Conservation (phyloP, 2,113 vertebrate genomes). For the Ochotona curzoniae region DNA sequence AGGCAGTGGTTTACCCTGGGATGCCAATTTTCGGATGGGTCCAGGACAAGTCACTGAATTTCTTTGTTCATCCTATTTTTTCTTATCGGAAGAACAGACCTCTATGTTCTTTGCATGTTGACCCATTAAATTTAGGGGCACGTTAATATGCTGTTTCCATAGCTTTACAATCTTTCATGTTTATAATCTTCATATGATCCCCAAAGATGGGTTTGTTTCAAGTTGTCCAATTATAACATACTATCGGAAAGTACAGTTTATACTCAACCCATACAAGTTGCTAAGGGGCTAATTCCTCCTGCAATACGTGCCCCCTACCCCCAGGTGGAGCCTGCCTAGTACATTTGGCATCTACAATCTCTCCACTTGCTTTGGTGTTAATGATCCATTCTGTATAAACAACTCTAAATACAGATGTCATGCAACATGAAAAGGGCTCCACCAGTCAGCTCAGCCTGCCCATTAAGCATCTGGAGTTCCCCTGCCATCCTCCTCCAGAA, state of each 20-base stretch:
- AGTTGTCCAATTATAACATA: neutral
- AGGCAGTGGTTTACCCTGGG: neutral
- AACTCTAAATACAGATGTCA: constrained; percentile 54
- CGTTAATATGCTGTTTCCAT: neutral
- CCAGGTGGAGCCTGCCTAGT: neutral
- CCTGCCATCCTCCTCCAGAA: neutral
- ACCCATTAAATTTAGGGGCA: neutral
- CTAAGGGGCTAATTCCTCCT: neutral
- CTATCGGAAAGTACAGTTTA: neutral
- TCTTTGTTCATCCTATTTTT: neutral
- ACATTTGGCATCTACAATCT: constrained; percentile 16
- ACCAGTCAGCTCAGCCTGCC: neutral
- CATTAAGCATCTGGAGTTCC: constrained; percentile 25
- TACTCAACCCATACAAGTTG: neutral
- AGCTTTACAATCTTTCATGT: neutral
- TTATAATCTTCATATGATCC: neutral
- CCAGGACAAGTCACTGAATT: neutral
- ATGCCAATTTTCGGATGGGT: neutral
- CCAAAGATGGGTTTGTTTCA: neutral
- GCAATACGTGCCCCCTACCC: neutral
- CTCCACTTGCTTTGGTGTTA: constrained; percentile 5
- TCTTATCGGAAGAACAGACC: neutral
- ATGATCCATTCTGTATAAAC: neutral
- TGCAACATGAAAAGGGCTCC: neutral
- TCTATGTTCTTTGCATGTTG: neutral